These are phyloP conservation scores for Anoplopoma fimbria DNA, from an alignment of 2,113 vertebrate species.

Conservation along the genomic window DNA sequence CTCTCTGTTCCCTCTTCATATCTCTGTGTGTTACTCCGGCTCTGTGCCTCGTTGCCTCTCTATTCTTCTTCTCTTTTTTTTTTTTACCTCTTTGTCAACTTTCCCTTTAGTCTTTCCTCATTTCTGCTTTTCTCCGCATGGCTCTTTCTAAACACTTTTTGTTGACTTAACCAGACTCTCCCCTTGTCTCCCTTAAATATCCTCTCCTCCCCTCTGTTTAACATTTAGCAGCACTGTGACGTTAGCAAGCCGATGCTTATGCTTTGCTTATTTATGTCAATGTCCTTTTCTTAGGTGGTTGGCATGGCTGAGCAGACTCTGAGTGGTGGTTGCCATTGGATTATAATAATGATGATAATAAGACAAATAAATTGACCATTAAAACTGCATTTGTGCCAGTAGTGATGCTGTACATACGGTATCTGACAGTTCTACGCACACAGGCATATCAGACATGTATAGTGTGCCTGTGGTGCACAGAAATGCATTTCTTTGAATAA, in stretches of 20 bases:
- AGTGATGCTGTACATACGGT: not conserved
- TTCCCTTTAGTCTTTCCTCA: constrained; percentile 11
- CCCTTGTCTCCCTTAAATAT: not conserved
- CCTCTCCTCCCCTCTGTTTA: not conserved
- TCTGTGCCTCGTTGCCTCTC: constrained; percentile 25
- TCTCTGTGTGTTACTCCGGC: constrained; percentile 10
- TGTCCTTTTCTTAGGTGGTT: not conserved
- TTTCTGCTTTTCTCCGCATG: not conserved
- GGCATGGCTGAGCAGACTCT: constrained; percentile 7
- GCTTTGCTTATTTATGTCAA: constrained; percentile 6
- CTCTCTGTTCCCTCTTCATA: constrained; percentile 25
- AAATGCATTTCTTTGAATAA: not conserved
- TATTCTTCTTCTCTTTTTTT: constrained; percentile 28
- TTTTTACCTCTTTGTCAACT: constrained; percentile 21
- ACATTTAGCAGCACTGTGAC: constrained; percentile 6
- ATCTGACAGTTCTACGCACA: not conserved
- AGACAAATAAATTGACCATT: not conserved
- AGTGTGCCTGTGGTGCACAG: not conserved
- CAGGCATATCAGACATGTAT: not conserved
- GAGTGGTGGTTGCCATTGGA: constrained; percentile 11
- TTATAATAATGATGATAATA: constrained; percentile 30
- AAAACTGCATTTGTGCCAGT: not conserved
- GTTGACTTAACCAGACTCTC: constrained; percentile 2
- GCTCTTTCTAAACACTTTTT: not conserved
- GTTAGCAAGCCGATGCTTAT: not conserved